phyloP scores from a whole-genome alignment of 1,140 invertebrate species.

The Papilio polytes region DNA sequence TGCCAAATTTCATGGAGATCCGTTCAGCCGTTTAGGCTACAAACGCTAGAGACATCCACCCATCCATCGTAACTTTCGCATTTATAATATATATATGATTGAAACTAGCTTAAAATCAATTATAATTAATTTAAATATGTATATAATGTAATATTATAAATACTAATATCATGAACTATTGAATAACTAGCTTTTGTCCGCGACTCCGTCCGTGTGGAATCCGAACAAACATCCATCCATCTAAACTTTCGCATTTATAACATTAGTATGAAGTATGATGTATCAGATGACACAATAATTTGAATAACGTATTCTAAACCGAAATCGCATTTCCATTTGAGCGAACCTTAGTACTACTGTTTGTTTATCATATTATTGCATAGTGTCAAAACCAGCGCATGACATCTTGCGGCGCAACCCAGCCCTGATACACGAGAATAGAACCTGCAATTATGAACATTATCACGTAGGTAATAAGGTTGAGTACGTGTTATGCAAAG shows the following conservation, averaged over 20 bases:
- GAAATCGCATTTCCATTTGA: constrained; percentile 18
- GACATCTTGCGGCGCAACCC: constrained; percentile 52
- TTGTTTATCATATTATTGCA: constrained; percentile 61
- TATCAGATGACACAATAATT: not conserved
- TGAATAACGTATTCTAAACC: not conserved
- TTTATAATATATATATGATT: no score
- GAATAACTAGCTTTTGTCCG: no score
- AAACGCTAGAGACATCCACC: no score
- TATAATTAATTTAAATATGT: no score
- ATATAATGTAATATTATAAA: not conserved
- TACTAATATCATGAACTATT: not conserved
- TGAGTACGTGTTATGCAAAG: not conserved
- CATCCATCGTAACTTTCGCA: no score
- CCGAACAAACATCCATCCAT: no score
- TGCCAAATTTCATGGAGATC: no score
- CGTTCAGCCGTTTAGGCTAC: no score
- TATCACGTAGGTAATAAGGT: constrained; percentile 38
- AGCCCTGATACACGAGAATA: not conserved
- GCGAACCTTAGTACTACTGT: constrained; percentile 52
- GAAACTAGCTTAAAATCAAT: no score
- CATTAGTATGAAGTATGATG: no score
- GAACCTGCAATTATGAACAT: constrained; percentile 35
- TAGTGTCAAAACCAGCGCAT: constrained; percentile 63
- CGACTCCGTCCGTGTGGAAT: no score
- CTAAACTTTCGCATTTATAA: no score